A percentile compares a stretch with the other conserved stretches of the same genome.
Evolutionary conservation across 2,888 invertebrate genomes (phyloP).

Genomic region (Zygothrica quintamaculata): DNA sequence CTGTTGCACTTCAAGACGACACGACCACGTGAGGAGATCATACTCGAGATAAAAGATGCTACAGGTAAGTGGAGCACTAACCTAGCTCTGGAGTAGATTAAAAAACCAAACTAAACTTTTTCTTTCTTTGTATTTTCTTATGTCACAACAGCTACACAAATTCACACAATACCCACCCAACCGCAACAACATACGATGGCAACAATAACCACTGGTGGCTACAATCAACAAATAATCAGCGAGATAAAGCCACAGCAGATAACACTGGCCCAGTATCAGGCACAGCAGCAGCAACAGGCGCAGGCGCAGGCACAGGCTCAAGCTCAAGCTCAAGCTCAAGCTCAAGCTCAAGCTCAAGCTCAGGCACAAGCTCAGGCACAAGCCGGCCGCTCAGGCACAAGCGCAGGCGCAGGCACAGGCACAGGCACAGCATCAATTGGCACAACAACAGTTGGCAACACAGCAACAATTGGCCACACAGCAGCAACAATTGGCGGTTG

Average conservation of each 20-base stretch:
- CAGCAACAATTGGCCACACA: slow-evolving; percentile 68
- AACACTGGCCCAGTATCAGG: slow-evolving; percentile 82
- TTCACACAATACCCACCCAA: slow-evolving; percentile 80
- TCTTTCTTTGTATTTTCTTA: not conserved
- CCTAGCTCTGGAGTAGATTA: not conserved
- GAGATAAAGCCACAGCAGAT: slow-evolving; percentile 83
- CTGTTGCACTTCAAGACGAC: slow-evolving; percentile 82
- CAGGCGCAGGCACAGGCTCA: slow-evolving; percentile 70
- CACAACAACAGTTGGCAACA: slow-evolving; percentile 63
- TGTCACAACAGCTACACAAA: slow-evolving; percentile 71
- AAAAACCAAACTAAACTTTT: not conserved
- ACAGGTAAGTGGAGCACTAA: slow-evolving; percentile 62
- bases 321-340: slow-evolving; percentile 79
- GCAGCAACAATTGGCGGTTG: slow-evolving; percentile 61
- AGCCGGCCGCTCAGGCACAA: slow-evolving; percentile 71
- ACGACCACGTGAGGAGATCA: slow-evolving; percentile 83
- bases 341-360: too few relatives aligned
- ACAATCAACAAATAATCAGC: slow-evolving; percentile 83
- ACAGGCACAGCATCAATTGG: slow-evolving; percentile 69
- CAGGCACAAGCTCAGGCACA: slow-evolving; percentile 75
- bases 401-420: slow-evolving; percentile 81
- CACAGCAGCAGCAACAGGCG: slow-evolving; percentile 80
- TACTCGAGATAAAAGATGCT: slow-evolving; percentile 81
- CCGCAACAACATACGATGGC: slow-evolving; percentile 81
- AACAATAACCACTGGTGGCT: slow-evolving; percentile 80